A percentile compares a stretch with the other conserved stretches of the same genome.
Evolutionary conservation across 2,888 invertebrate genomes (phyloP).

Genomic region (Anaspis maculata): DNA sequence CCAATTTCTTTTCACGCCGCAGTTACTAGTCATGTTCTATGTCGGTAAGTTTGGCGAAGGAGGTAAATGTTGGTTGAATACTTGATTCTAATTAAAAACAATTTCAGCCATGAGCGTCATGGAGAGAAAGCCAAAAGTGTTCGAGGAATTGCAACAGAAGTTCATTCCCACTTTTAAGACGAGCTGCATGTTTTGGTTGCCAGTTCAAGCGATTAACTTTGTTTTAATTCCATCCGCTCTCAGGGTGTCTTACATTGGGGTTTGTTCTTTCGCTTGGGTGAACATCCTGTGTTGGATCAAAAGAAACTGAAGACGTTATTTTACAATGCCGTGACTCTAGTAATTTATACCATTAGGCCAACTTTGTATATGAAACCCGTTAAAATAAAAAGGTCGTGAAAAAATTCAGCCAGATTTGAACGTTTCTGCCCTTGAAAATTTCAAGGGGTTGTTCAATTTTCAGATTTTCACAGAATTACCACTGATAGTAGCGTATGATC

Average conservation of each 20-base stretch:
- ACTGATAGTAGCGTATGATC: too few relatives aligned
- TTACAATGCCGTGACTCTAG: too few relatives aligned
- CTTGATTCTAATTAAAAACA: slow-evolving; percentile 3
- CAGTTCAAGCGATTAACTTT: slow-evolving; percentile 74
- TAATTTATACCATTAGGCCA: too few relatives aligned
- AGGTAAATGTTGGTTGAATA: too few relatives aligned
- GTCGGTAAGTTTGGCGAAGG: slow-evolving; percentile 47
- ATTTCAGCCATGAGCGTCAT: slow-evolving; percentile 64
- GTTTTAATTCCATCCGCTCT: slow-evolving; percentile 60
- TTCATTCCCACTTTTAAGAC: slow-evolving; percentile 62
- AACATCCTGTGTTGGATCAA: slow-evolving; percentile 79
- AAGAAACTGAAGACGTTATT: too few relatives aligned
- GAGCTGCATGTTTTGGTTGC: slow-evolving; percentile 78
- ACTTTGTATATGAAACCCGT: too few relatives aligned
- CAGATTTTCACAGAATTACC: too few relatives aligned
- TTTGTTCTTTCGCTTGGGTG: slow-evolving; percentile 74
- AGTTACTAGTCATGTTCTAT: slow-evolving; percentile 61
- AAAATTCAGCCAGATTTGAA: too few relatives aligned
- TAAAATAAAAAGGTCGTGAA: too few relatives aligned
- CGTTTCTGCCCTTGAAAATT: too few relatives aligned
- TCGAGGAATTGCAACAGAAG: slow-evolving; percentile 64
- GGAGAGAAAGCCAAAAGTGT: slow-evolving; percentile 61
- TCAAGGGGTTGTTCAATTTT: too few relatives aligned
- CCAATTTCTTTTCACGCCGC: slow-evolving; percentile 70
- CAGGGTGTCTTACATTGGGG: slow-evolving; percentile 70